Evolutionary conservation across 2,113 vertebrate species (phyloP), one percentile per base, ranked within the genome.

Genomic region (Xiphorhynchus elegans): DNA sequence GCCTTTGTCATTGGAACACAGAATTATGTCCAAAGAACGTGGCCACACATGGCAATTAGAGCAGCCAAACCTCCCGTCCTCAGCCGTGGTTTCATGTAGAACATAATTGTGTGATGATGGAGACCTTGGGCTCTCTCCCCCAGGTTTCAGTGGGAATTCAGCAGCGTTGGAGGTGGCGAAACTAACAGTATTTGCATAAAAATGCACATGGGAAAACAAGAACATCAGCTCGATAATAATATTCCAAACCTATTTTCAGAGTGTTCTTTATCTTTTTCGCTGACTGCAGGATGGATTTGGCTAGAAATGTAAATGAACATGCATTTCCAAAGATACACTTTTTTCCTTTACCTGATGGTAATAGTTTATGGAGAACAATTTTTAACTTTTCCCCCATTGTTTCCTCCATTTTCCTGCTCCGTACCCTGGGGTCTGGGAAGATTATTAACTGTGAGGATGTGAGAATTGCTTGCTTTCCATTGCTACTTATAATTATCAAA

Each of bases 401-500:
- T 90, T 42, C 39, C 68, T 85, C 64, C 47, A 9, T 80, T 83
- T 93, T 18, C 44, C 73, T 75, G 47, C 60, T 12, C 90, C 23
- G 23, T 84, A 95, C 92, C 90, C 84, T 66, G 76, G 89, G 90
- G 90, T 95, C 83, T 89, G 73, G 92, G 80, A 68, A 89, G 35
- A 93, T 95, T 88, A 92, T 96, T 94, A 96, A 80, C 92, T 90
- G 79, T 9, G 81, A 59, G 58, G 58, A 59, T 59, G 23, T 59
- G 60, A 80, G 90, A 83, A 90, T 89, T 92, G 90, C 93, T 68
- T 35, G 85, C 85, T 93, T 90, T 75, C 92, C 76, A 56, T 56
- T 17, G 83, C 83, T 96, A 40, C 83, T 93, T 18, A 93, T 70
- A 94, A 97, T 94, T 96, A 97, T 92, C 82, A 96, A 93, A 78